Percentiles rank a stretch among this genome's conserved stretches.
Conservation (phyloP, 2,888 invertebrate species). For the Frankliniella fusca region DNA sequence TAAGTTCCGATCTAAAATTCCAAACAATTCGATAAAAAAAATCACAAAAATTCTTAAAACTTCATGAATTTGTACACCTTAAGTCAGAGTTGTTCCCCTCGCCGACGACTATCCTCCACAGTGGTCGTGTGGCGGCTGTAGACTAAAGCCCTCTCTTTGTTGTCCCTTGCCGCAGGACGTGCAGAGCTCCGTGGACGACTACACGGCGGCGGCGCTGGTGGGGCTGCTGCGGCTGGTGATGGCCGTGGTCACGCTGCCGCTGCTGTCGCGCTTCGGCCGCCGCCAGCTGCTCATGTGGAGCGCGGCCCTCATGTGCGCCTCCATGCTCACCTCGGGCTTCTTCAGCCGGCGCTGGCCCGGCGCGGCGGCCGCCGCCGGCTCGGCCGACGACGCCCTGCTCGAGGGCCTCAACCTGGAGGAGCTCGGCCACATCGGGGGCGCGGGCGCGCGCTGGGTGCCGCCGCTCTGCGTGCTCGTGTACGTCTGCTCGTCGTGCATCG, state of each 20-base stretch:
- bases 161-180: no score
- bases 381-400: not conserved
- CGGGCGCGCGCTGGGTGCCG: conserved; percentile 39
- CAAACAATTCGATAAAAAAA: no score
- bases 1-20: no score
- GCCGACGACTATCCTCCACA: no score
- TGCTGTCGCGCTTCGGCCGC: conserved; percentile 29
- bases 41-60: no score
- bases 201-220: conserved; percentile 15
- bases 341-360: conserved; percentile 14
- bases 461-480: conserved; percentile 33
- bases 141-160: no score
- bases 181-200: conserved; percentile 28
- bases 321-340: conserved; percentile 28
- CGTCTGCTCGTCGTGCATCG: conserved; percentile 32
- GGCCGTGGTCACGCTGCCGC: conserved; percentile 26
- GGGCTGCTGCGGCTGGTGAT: conserved; percentile 29
- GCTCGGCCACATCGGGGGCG: not conserved
- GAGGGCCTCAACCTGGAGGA: conserved; percentile 6
- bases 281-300: conserved; percentile 27
- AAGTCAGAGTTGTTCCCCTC: no score
- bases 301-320: conserved; percentile 1
- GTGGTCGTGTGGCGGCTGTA: no score
- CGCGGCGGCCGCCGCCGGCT: not conserved
- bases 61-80: no score